Percentiles rank a stretch among this genome's conserved stretches.
These are phyloP conservation scores for Sylvietta virens DNA, from an alignment of 2,113 vertebrate genomes.

Conservation along the genomic window DNA sequence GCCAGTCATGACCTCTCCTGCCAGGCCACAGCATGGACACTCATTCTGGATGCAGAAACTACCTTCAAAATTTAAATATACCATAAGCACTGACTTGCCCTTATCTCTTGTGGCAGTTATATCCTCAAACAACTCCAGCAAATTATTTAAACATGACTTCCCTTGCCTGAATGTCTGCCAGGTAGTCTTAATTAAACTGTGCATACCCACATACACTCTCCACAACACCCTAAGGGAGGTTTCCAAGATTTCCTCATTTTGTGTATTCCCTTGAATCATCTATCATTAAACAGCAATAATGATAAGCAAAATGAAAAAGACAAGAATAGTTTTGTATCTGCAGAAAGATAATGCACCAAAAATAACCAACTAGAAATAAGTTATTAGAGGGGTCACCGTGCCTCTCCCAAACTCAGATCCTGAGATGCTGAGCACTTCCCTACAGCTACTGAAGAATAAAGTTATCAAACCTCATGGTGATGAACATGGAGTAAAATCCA, in stretches of 20 bases:
- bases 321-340: neutral
- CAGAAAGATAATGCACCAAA: neutral
- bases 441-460: neutral
- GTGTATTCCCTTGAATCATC: slow-evolving; percentile 29
- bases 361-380: neutral
- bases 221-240: neutral
- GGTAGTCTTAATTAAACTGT: slow-evolving; percentile 60
- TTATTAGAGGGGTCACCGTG: fast-evolving
- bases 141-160: slow-evolving; percentile 41
- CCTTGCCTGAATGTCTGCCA: slow-evolving; percentile 42
- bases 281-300: slow-evolving; percentile 28
- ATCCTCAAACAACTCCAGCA: slow-evolving; percentile 37
- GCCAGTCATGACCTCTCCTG: neutral
- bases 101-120: slow-evolving; percentile 14
- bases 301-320: slow-evolving; percentile 28
- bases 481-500: neutral
- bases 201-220: neutral
- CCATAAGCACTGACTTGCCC: neutral
- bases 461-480: neutral
- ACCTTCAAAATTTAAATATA: neutral
- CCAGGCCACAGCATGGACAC: neutral
- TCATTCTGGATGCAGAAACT: neutral
- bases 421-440: neutral
- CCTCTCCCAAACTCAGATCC: neutral
- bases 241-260: slow-evolving; percentile 30